Base-by-base conservation (phyloP, 2,113 vertebrate genomes). In the Archilochus colubris region DNA sequence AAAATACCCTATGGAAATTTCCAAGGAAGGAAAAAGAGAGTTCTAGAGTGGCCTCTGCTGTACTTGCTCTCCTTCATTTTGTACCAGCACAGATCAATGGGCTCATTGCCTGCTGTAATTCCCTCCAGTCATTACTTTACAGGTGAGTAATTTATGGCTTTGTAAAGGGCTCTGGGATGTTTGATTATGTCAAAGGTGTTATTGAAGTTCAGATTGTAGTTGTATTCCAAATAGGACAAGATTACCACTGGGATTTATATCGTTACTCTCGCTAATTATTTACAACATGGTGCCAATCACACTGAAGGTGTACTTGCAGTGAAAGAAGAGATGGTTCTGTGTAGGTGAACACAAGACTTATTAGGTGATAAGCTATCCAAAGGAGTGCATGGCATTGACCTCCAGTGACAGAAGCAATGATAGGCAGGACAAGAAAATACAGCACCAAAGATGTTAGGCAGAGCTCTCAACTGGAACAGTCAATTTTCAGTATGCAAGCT, bases 141-240 rank as follows among this genome's bases (percentile, higher is more conserved):
- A 97, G 94, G 93, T 97, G 88, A 97, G 95, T 96, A 97, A 97
- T 97, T 97, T 97, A 94, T 95, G 86, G 95, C 90, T 97, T 92
- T 96, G 94, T 96, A 96, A 96, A 97, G 93, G 88, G 88, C 96
- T 92, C 84, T 91, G 77, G 91, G 94, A 96, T 95, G 84, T 97
- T 94, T 97, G 96, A 96, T 97, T 97, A 96, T 96, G 97, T 97
- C 96, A 97, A 96, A 96, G 96, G 96, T 97, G 95, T 95, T 96
- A 96, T 53, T 96, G 95, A 97, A 96, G 95, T 97, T 97, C 96
- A 97, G 88, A 93, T 76, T 95, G 91, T 96, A 96, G 94, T 94
- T 96, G 94, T 97, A 96, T 95, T 94, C 79, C 94, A 96, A 97
- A 97, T 90, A 96, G 91, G 82, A 95, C 3, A 46, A 95, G 91